Evolutionary conservation across 2,113 vertebrate species (phyloP), one percentile per base, ranked within the genome.

Genomic region (Pan paniscus): DNA sequence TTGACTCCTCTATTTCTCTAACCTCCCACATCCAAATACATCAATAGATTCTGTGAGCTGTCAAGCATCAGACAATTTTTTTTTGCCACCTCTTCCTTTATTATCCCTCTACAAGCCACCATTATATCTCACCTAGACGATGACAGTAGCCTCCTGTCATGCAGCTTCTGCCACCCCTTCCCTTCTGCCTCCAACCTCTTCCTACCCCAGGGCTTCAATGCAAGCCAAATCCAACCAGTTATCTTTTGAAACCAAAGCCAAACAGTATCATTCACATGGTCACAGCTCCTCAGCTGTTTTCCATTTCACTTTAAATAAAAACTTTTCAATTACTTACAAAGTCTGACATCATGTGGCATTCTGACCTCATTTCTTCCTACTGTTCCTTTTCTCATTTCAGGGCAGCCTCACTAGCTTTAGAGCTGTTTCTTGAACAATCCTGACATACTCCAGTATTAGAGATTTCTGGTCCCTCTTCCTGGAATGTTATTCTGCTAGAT

Each of bases 191-290:
- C 18, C 6, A 27, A 23, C 32, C 7, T 13, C 30, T 40, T 79
- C 52, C 7, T 32, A 73, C 2, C 25, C 14, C 17, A 75, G 30
- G 20, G 18, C 8, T 50, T n/a, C 22, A 27, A 67, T 70, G 25
- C 11, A 82, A 82, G 40, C 30, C 40, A 93, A 59, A 96, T 5
- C 40, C 57, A 76, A 18, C 32, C 35, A 67, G 32, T 22, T 16
- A 73, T 8, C 2, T 76, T 82, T 78, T 50, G 7, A 88, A 89
- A 68, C 16, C 17, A 40, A 94, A 93, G 38, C 90, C 50, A 90
- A 82, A 94, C 64, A 8, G 6, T 79, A 70, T 46, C 22, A 30
- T 11, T 52, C 17, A 72, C 27, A 30, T 13, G 16, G 7, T 72
- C 72, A 78, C 83, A 93, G 9, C 22, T 32, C 12, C 25, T 75